A percentile compares a stretch with the other conserved stretches of the same genome.
phyloP scores from a whole-genome alignment of 1,140 invertebrate species.

The Ganaspis sp. region DNA sequence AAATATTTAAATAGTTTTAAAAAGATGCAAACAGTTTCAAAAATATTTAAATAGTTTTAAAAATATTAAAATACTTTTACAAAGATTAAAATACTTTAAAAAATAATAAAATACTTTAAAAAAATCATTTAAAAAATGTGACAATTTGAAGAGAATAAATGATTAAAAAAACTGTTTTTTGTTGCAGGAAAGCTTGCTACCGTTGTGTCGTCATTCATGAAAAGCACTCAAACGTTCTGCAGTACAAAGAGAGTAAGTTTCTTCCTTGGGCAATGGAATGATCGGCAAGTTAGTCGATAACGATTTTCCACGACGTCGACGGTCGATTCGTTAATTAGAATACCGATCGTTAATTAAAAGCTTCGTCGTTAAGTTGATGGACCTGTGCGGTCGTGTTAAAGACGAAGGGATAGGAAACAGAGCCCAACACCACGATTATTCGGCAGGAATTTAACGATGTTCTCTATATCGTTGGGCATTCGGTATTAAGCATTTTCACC shows the following conservation, averaged over 20 bases:
- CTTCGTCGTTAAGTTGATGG: constrained; percentile 56
- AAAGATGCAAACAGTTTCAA: no score
- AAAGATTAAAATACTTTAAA: no score
- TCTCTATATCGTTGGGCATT: constrained; percentile 8
- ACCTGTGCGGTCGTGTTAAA: constrained; percentile 49
- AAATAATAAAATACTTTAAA: no score
- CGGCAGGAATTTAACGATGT: constrained; percentile 43
- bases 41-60: no score
- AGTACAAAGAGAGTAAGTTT: constrained; percentile 97
- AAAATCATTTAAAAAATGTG: no score
- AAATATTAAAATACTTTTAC: no score
- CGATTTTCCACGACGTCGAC: constrained; percentile 41
- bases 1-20: no score
- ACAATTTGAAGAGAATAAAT: no score
- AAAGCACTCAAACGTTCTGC: constrained; percentile 93
- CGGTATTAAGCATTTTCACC: background rate
- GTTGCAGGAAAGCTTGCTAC: constrained; percentile 82
- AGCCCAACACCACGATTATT: constrained; percentile 51
- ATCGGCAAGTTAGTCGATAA: constrained; percentile 37
- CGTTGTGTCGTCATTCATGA: constrained; percentile 94
- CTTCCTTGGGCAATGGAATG: constrained; percentile 41
- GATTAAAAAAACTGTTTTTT: no score
- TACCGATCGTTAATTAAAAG: constrained; percentile 71
- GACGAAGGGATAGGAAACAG: constrained; percentile 43
- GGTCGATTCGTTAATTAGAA: constrained; percentile 67